These are phyloP conservation scores for Paramormyrops hopkinsi DNA, from an alignment of 2,797 vertebrate species.

Conservation along the genomic window DNA sequence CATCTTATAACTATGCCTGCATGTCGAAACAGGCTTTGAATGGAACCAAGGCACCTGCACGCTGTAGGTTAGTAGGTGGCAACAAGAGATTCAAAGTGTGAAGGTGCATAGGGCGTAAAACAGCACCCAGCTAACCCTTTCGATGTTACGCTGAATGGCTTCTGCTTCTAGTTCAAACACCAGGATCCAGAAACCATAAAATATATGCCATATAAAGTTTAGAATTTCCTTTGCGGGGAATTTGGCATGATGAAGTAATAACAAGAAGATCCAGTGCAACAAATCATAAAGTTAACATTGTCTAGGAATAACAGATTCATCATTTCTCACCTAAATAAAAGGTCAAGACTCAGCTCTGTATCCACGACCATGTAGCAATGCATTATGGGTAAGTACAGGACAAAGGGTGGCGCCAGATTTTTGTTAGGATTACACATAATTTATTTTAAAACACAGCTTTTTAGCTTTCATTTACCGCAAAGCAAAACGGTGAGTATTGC, in stretches of 20 bases:
- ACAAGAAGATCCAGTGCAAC: not conserved
- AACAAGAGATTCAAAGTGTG: not conserved
- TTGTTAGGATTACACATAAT: constrained; percentile 31
- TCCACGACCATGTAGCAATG: not conserved
- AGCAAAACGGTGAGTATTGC: constrained; percentile 11
- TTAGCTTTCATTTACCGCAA: constrained; percentile 24
- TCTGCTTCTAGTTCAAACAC: not conserved
- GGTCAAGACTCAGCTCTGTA: constrained; percentile 16
- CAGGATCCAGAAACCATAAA: not conserved
- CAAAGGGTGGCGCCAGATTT: not conserved
- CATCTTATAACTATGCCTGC: not conserved
- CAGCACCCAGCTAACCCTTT: not conserved
- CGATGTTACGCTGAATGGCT: not conserved
- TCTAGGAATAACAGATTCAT: not conserved
- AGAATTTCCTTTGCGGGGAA: not conserved
- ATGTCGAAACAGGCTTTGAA: not conserved
- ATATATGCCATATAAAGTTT: not conserved
- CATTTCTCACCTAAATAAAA: constrained; percentile 19
- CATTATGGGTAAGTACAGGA: constrained; percentile 2
- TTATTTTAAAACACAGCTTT: constrained; percentile 18
- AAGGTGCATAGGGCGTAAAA: not conserved
- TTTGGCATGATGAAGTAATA: not conserved
- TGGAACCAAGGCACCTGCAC: not conserved
- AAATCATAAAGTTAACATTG: not conserved
- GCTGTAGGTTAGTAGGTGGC: not conserved